These are phyloP conservation scores for Anableps anableps DNA, from an alignment of 2,797 vertebrate genomes.

Conservation along the genomic window DNA sequence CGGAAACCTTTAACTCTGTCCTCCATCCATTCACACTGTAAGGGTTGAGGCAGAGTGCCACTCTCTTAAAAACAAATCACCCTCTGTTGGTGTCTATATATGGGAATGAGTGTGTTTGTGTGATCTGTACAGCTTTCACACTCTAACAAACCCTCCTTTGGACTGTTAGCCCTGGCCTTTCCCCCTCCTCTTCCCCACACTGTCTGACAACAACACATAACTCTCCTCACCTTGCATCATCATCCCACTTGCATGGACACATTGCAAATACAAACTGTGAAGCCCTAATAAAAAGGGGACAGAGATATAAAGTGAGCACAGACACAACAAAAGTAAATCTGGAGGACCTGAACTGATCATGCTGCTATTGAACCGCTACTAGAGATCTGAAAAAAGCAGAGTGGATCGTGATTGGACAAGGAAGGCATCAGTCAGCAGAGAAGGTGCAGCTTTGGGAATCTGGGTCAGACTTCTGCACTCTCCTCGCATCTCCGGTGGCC, in stretches of 20 bases:
- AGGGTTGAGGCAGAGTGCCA: constrained; percentile 58
- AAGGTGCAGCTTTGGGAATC: constrained; percentile 52
- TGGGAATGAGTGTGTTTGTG: constrained; percentile 28
- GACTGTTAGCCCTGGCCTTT: constrained; percentile 38
- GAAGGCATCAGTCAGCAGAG: constrained; percentile 41
- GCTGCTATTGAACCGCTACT: constrained; percentile 46
- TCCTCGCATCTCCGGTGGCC: constrained; percentile 67
- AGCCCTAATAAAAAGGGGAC: constrained; percentile 11
- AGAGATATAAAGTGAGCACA: constrained; percentile 24
- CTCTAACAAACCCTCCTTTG: constrained; percentile 36
- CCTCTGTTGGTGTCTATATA: constrained; percentile 59
- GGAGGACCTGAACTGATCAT: constrained; percentile 43
- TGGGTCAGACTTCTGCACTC: constrained; percentile 73
- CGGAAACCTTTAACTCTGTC: constrained; percentile 74
- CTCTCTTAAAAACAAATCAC: constrained; percentile 50
- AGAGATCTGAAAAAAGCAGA: constrained; percentile 2
- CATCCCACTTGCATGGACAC: constrained; percentile 71
- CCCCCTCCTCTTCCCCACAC: constrained; percentile 24
- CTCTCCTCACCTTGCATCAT: constrained; percentile 49
- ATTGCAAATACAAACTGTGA: constrained; percentile 64
- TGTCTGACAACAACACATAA: constrained; percentile 49
- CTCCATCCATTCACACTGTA: constrained; percentile 68
- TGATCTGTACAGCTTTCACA: constrained; percentile 27
- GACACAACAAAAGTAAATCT: constrained; percentile 28
- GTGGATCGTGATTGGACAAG: constrained; percentile 55